These are phyloP conservation scores for Leptodactylus fuscus DNA, from an alignment of 2,113 vertebrate species.

Conservation along the genomic window DNA sequence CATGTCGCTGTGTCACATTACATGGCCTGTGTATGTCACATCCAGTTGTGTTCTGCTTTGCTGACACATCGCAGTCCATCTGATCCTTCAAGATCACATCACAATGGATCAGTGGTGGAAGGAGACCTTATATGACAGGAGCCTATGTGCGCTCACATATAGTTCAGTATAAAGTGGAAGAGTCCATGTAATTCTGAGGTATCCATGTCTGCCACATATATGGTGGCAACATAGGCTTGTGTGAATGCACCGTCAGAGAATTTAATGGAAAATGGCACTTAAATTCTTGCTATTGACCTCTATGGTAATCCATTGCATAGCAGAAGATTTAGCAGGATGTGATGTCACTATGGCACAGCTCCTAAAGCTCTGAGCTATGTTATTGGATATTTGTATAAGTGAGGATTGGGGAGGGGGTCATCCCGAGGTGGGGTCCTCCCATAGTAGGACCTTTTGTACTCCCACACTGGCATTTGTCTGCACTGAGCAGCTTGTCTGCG, in stretches of 20 bases:
- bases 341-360: too few relatives aligned
- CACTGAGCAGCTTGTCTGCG: not conserved
- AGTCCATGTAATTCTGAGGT: not conserved
- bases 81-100: conserved; percentile 62
- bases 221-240: too few relatives aligned
- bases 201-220: too few relatives aligned
- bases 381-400: too few relatives aligned
- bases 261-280: not conserved
- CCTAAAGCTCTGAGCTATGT: too few relatives aligned
- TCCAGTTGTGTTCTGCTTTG: conserved; percentile 58
- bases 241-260: too few relatives aligned
- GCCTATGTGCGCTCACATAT: not conserved
- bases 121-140: conserved; percentile 13
- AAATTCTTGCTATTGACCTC: not conserved
- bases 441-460: not conserved
- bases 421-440: not conserved
- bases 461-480: not conserved
- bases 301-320: not conserved
- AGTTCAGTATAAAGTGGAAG: not conserved
- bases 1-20: conserved; percentile 67
- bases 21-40: conserved; percentile 62
- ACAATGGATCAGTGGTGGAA: conserved; percentile 39
- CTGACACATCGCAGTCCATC: conserved; percentile 67
- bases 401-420: not conserved
- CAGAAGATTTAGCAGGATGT: not conserved